A percentile compares a stretch with the other conserved stretches of the same genome.
Evolutionary conservation across 2,797 vertebrate genomes (phyloP).

Genomic region (Mus minutoides): DNA sequence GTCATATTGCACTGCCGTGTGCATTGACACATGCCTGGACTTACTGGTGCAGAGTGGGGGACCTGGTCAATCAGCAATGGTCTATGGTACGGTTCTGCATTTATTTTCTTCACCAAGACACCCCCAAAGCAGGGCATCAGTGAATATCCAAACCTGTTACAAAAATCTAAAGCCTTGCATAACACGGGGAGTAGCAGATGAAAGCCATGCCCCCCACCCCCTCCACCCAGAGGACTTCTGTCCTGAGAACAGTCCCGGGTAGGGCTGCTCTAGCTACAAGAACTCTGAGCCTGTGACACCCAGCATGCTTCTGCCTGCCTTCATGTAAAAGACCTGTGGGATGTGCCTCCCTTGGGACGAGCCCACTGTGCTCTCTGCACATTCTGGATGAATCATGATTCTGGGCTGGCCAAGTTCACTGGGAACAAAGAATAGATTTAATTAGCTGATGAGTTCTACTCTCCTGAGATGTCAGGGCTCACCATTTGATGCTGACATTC

Average conservation of each 20-base stretch:
- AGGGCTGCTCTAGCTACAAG: background rate
- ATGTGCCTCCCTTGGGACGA: background rate
- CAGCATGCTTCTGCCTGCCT: background rate
- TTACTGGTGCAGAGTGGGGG: background rate
- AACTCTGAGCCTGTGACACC: background rate
- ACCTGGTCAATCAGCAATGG: background rate
- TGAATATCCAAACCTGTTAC: background rate
- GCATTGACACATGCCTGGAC: background rate
- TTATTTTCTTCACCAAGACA: background rate
- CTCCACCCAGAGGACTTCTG: background rate
- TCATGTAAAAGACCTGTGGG: background rate
- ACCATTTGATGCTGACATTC: background rate
- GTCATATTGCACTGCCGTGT: background rate
- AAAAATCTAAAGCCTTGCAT: background rate
- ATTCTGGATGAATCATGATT: background rate
- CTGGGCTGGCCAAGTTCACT: fast-evolving
- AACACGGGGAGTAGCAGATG: background rate
- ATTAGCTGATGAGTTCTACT: background rate
- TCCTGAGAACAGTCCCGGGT: background rate
- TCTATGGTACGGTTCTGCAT: fast-evolving
- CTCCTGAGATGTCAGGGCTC: background rate
- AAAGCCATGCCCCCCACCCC: background rate
- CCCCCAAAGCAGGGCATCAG: background rate
- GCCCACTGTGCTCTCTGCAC: background rate
- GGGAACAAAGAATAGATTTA: background rate